Base-by-base conservation (phyloP, 2,888 invertebrate genomes). In the Unio pictorum region DNA sequence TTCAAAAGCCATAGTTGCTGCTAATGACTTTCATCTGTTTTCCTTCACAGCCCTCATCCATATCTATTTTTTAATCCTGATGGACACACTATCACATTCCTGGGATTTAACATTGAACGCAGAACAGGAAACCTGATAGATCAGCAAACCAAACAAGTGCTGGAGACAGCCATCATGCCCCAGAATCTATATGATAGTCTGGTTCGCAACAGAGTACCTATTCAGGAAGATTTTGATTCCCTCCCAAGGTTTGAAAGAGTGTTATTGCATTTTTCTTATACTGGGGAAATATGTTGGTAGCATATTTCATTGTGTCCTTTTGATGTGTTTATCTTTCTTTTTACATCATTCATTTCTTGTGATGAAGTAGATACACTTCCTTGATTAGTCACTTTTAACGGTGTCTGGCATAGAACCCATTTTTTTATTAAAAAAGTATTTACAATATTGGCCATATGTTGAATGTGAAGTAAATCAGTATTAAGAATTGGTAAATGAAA, bases 11-110 rank as follows among this genome's bases (percentile, higher is more conserved):
- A 34, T 34, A 8, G 34, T 34, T 34, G 8, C 8, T 58, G 58
- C n/a, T 26, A n/a, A 58, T 26, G 26, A 61, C 0, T 61, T 30
- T 8, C 8, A 7, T 20, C 11, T 61, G 62, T 55, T 20, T 66
- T 8, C 59, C 59, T 65, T 79, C 76, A 57, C 80, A 88, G 87
- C 68, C 86, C 88, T 4, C 88, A 89, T 76, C 88, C 89, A 5
- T 89, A 86, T 79, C 75, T 88, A 30, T 87, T 89, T 74, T 88
- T 89, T 82, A 88, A 89, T 76, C 78, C 84, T 30, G 86, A 86
- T 61, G 72, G 78, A 8, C 67, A 81, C 55, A 79, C 86, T 18
- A 82, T 89, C 74, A 87, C 89, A 3, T 87, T 89, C 76, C 80
- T 89, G n/a, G 89, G 89, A 18, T 88, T 88, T 72, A 81, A 81